A percentile compares a stretch with the other conserved stretches of the same genome.
Conservation (phyloP, 2,888 invertebrate genomes). For the Thalpophila matura region DNA sequence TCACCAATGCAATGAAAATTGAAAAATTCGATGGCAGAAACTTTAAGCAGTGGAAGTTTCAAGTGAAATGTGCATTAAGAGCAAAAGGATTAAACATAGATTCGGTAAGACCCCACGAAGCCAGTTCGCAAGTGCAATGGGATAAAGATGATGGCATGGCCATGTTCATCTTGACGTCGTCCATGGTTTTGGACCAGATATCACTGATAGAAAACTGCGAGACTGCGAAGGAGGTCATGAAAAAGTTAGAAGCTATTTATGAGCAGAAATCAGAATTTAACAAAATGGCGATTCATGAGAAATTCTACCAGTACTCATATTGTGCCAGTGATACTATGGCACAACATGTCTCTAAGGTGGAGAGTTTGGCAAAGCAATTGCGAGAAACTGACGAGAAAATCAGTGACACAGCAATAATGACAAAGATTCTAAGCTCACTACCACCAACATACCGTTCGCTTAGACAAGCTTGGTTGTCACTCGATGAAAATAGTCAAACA, state of each 20-base stretch:
- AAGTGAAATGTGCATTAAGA: slow-evolving; percentile 47
- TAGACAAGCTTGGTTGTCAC: slow-evolving; percentile 11
- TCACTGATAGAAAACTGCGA: slow-evolving; percentile 52
- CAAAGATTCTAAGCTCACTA: slow-evolving; percentile 9
- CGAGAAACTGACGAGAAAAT: neutral
- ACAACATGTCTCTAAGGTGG: slow-evolving; percentile 19
- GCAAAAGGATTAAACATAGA: slow-evolving; percentile 45
- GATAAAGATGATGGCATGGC: slow-evolving; percentile 53
- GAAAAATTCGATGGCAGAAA: slow-evolving; percentile 34
- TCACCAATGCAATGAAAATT: slow-evolving; percentile 14
- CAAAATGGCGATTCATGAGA: slow-evolving; percentile 57
- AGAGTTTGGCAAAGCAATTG: slow-evolving; percentile 19
- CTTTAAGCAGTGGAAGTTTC: slow-evolving; percentile 32
- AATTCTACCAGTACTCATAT: slow-evolving; percentile 28
- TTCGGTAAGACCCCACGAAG: slow-evolving; percentile 14
- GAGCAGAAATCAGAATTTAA: slow-evolving; percentile 50
- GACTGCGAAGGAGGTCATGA: slow-evolving; percentile 36
- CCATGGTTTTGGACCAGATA: too few relatives aligned
- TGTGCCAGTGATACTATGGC: slow-evolving; percentile 9
- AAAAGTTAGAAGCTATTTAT: slow-evolving; percentile 53
- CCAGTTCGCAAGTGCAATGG: slow-evolving; percentile 25
- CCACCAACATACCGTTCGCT: neutral
- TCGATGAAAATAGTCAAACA: neutral
- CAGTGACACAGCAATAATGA: neutral
- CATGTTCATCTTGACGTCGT: slow-evolving; percentile 48